A percentile compares a stretch with the other conserved stretches of the same genome.
These are phyloP conservation scores for Nannoperca australis DNA, from an alignment of 2,797 vertebrate species.

Conservation along the genomic window DNA sequence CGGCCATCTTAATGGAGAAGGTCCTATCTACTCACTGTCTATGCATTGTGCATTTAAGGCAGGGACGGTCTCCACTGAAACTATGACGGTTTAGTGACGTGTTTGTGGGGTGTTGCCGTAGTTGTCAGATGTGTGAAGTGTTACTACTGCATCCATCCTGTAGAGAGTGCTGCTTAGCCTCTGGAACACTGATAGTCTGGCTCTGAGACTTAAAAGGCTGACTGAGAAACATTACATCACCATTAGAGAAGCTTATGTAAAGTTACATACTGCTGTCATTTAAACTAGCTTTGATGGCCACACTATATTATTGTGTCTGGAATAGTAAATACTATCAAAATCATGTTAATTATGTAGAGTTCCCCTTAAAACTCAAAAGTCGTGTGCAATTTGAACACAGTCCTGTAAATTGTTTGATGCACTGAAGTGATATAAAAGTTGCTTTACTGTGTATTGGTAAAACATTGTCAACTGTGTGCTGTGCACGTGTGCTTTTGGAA, in stretches of 20 bases:
- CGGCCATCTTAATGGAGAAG: slow-evolving; percentile 9
- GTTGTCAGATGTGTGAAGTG: slow-evolving; percentile 83
- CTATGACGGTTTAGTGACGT: slow-evolving; percentile 48
- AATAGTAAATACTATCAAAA: slow-evolving; percentile 52
- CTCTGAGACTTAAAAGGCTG: slow-evolving; percentile 64
- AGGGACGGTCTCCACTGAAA: slow-evolving; percentile 56
- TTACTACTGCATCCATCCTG: slow-evolving; percentile 79
- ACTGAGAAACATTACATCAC: slow-evolving; percentile 45
- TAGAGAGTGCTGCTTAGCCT: slow-evolving; percentile 77
- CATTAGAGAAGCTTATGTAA: slow-evolving; percentile 49
- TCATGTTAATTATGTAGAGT: slow-evolving; percentile 55
- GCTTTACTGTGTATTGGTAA: slow-evolving; percentile 71
- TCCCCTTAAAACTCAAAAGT: slow-evolving; percentile 53
- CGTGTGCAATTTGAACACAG: slow-evolving; percentile 70
- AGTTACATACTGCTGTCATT: slow-evolving; percentile 52
- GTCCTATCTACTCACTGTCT: slow-evolving; percentile 47
- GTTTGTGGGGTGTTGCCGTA: slow-evolving; percentile 63
- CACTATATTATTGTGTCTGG: slow-evolving; percentile 60
- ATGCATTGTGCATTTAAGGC: slow-evolving; percentile 56
- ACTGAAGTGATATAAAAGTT: slow-evolving; percentile 71
- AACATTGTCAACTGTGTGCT: slow-evolving; percentile 73
- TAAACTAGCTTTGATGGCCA: slow-evolving; percentile 48
- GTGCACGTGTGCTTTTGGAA: slow-evolving; percentile 73
- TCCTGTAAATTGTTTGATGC: slow-evolving; percentile 63
- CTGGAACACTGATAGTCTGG: slow-evolving; percentile 83